A percentile compares a stretch with the other conserved stretches of the same genome.
Evolutionary conservation across 2,888 invertebrate genomes (phyloP).

Genomic region (Gastrophysa polygoni): DNA sequence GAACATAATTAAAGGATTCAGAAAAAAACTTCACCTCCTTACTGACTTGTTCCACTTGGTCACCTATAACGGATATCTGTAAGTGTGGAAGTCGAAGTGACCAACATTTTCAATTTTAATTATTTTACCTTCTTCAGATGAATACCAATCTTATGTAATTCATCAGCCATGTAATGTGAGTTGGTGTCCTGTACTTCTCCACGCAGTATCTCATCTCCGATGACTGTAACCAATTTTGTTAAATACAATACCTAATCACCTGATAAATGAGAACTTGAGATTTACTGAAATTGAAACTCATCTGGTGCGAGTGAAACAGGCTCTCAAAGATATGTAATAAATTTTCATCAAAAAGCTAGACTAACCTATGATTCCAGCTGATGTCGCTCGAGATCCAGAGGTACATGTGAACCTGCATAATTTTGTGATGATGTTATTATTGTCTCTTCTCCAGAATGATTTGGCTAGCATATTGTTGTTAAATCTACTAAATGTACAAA

Average conservation of each 20-base stretch:
- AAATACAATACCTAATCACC: too few relatives aligned
- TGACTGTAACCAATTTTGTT: conserved; percentile 58
- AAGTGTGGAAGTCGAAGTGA: conserved; percentile 27
- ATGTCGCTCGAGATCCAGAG: conserved; percentile 27
- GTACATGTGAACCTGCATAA: background rate
- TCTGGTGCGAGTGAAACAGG: too few relatives aligned
- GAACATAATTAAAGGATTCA: conserved; percentile 66
- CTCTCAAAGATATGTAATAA: too few relatives aligned
- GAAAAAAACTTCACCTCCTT: conserved; percentile 69
- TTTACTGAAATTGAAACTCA: too few relatives aligned
- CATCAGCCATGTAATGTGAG: conserved; percentile 66
- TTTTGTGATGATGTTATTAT: background rate
- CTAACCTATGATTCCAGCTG: conserved; percentile 48
- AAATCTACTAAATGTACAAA: too few relatives aligned
- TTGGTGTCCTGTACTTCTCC: conserved; percentile 74
- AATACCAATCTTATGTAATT: conserved; percentile 68
- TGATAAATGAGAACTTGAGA: too few relatives aligned
- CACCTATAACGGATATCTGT: conserved; percentile 70
- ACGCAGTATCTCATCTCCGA: conserved; percentile 80
- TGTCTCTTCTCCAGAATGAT: background rate
- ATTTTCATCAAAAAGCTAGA: too few relatives aligned
- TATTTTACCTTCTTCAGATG: conserved; percentile 62
- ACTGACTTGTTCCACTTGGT: conserved; percentile 68
- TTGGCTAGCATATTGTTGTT: background rate
- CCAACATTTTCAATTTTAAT: conserved; percentile 6